Percentiles rank a stretch among this genome's conserved stretches.
phyloP scores from a whole-genome alignment of 2,888 invertebrate species.

The Chalcosyrphus nemorum region DNA sequence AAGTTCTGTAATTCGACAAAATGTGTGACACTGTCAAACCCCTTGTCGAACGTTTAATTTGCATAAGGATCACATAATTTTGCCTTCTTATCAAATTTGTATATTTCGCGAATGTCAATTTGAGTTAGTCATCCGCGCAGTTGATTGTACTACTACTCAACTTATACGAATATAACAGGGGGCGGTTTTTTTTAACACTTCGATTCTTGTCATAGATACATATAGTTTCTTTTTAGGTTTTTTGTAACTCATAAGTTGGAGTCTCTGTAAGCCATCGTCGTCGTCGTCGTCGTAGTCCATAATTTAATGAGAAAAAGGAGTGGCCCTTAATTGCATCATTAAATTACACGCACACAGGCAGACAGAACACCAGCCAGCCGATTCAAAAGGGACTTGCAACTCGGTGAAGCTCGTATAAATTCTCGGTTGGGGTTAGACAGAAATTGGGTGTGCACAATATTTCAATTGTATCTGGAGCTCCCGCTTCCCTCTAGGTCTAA shows the following conservation, averaged over 20 bases:
- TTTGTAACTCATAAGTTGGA: background rate
- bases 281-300: conserved; percentile 8
- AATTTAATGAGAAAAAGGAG: conserved; percentile 67
- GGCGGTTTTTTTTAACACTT: conserved; percentile 57
- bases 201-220: conserved; percentile 26
- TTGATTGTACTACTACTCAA: background rate
- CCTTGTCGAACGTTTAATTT: conserved; percentile 23
- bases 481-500: background rate
- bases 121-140: conserved; percentile 38
- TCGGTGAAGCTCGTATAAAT: background rate
- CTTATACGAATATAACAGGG: conserved; percentile 1
- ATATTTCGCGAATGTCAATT: conserved; percentile 45
- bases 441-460: conserved; percentile 68
- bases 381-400: conserved; percentile 31
- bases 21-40: background rate
- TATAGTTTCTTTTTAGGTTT: background rate
- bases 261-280: conserved; percentile 2
- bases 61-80: conserved; percentile 51
- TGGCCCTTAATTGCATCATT: conserved; percentile 70
- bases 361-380: background rate
- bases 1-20: conserved; percentile 1
- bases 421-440: conserved; percentile 29
- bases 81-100: conserved; percentile 14
- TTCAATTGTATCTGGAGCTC: conserved; percentile 38
- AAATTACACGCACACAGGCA: conserved; percentile 40